Percentiles rank a stretch among this genome's conserved stretches.
Conservation (phyloP, 2,113 vertebrate species). For the Puffinus mauretanicus region DNA sequence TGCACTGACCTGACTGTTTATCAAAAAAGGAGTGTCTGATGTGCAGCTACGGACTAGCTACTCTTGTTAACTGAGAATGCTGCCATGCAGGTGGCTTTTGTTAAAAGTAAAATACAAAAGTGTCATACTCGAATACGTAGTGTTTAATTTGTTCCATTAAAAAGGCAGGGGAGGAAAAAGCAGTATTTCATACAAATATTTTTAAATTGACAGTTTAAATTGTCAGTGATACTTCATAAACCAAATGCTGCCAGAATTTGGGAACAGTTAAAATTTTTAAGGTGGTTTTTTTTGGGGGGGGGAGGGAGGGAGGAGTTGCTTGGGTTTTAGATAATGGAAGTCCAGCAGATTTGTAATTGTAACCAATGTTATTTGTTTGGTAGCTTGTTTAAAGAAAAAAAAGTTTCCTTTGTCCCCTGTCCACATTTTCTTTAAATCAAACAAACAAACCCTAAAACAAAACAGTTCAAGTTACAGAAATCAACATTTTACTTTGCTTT, state of each 20-base stretch:
- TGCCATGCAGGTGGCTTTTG: neutral
- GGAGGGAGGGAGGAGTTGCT: neutral
- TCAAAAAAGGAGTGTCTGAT: neutral
- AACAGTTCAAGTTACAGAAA: neutral
- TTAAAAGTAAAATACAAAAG: neutral
- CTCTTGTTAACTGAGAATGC: neutral
- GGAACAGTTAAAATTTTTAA: neutral
- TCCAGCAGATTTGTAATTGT: neutral
- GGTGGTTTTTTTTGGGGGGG: neutral
- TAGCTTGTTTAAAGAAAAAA: neutral
- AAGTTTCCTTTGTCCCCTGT: neutral
- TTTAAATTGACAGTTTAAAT: neutral
- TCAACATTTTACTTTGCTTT: neutral
- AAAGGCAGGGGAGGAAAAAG: neutral
- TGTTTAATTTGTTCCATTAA: neutral
- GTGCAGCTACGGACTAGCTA: too few species aligned
- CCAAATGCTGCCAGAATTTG: neutral
- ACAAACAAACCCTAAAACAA: neutral
- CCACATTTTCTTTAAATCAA: neutral
- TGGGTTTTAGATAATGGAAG: neutral
- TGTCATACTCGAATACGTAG: neutral
- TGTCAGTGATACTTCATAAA: neutral
- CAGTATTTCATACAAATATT: neutral
- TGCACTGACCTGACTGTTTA: neutral
- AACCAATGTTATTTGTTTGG: neutral